Evolutionary conservation across 1,140 invertebrate species (phyloP).

Genomic region (Panagrolaimus sp.): DNA sequence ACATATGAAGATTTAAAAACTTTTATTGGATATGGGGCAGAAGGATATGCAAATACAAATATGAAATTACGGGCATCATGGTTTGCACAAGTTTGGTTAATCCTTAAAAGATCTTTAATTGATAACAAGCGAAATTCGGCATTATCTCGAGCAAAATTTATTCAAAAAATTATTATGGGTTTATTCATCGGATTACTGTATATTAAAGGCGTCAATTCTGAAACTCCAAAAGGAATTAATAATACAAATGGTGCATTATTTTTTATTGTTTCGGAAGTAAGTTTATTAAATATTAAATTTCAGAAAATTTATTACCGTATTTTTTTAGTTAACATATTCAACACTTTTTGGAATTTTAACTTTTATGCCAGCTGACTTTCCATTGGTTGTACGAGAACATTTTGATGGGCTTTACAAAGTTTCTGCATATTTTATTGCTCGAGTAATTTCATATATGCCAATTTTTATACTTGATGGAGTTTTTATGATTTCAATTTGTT

Average conservation of each 20-base stretch:
- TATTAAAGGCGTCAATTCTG: slow-evolving; percentile 47
- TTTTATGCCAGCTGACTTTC: slow-evolving; percentile 53
- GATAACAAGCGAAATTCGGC: slow-evolving; percentile 55
- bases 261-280: slow-evolving; percentile 41
- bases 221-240: slow-evolving; percentile 44
- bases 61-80: slow-evolving; percentile 34
- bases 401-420: slow-evolving; percentile 56
- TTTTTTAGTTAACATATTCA: slow-evolving; percentile 52
- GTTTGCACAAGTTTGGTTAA: slow-evolving; percentile 35
- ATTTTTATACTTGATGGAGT: slow-evolving; percentile 57
- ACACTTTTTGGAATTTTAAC: slow-evolving; percentile 56
- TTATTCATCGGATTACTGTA: slow-evolving; percentile 61
- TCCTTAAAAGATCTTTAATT: slow-evolving; percentile 40
- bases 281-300: slow-evolving; percentile 24
- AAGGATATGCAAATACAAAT: slow-evolving; percentile 20
- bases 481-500: slow-evolving; percentile 46
- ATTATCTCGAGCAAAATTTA: slow-evolving; percentile 52
- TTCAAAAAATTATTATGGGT: slow-evolving; percentile 58
- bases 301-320: slow-evolving; percentile 2
- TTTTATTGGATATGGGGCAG: slow-evolving; percentile 17
- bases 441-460: slow-evolving; percentile 53
- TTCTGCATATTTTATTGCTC: slow-evolving; percentile 47
- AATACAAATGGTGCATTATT: slow-evolving; percentile 62
- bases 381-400: slow-evolving; percentile 55
- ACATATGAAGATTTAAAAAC: slow-evolving; percentile 30